Evolutionary conservation across 2,888 invertebrate genomes (phyloP), one percentile per base, ranked within the genome.

Genomic region (Drosophila conformis): DNA sequence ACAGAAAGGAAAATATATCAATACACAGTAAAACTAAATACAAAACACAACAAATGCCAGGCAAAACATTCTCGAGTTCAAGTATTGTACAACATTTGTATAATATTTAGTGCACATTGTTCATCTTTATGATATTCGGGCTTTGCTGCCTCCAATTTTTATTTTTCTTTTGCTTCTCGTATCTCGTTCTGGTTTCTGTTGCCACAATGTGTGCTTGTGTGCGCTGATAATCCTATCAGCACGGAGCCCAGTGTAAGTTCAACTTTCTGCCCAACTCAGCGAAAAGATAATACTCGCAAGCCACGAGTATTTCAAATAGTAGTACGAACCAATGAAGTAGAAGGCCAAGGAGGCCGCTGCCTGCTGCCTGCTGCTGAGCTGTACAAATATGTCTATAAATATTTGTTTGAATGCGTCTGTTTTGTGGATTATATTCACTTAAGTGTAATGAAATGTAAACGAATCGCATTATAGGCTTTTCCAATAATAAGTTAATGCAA

Each of bases 101-200:
- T 61, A 81, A 81, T 73, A 82, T 83, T 83, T 83, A 82, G 70
- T 68, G 64, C 66, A 76, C 74, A 84, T 83, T 82, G 82, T 82
- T 83, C 68, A 72, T 72, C 46, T 66, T 73, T 57, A 61, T 79
- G 68, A 62, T 63, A 53, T 62, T 48, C 65, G 56, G 57, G 70
- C 58, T 56, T 66, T 53, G 60, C 36, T 54, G 71, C 48, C 48
- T 27, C 46, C 63, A 54, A 63, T 54, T 36, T 49, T 69, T 42
- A 46, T 60, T 74, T n/a, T 49, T 49, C 4, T 13, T 31, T 66
- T 56, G 29, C 25, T 69, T 33, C 42, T 61, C 36, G 48, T 66
- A 56, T 62, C 40, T 51, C 35, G 33, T 63, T 74, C 42, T 62
- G 59, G 48, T 67, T 73, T 68, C 36, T 57, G 66, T 48, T 82